A percentile compares a stretch with the other conserved stretches of the same genome.
Evolutionary conservation across 2,797 vertebrate species (phyloP).

Genomic region (Sebastes hubbsi): DNA sequence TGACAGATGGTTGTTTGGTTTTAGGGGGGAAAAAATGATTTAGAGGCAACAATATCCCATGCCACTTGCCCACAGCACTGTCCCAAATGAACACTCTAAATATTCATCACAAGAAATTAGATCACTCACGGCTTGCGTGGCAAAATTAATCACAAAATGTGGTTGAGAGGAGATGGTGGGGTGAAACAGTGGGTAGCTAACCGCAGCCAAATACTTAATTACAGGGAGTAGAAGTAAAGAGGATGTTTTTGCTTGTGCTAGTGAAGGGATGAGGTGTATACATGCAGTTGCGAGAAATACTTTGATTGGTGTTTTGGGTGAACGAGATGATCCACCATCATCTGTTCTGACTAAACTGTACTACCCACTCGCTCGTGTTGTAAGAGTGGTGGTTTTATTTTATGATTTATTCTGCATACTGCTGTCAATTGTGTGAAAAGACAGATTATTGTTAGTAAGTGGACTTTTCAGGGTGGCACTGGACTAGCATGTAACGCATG

Average conservation of each 20-base stretch:
- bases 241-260: slow-evolving; percentile 33
- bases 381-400: background rate
- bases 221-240: slow-evolving; percentile 20
- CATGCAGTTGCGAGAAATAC: background rate
- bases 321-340: slow-evolving; percentile 6
- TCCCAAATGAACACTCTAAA: slow-evolving; percentile 54
- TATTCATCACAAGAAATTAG: slow-evolving; percentile 46
- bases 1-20: slow-evolving; percentile 64
- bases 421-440: background rate
- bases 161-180: slow-evolving; percentile 7
- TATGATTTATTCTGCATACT: background rate
- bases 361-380: background rate
- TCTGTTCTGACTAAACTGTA: background rate
- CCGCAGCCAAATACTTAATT: slow-evolving; percentile 35
- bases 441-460: background rate
- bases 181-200: slow-evolving; percentile 20
- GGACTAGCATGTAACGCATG: background rate
- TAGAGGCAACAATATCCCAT: slow-evolving; percentile 12
- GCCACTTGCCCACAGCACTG: slow-evolving; percentile 56
- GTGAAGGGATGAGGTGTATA: background rate
- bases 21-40: background rate
- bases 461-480: background rate
- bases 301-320: slow-evolving; percentile 16
- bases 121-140: background rate
- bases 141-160: slow-evolving; percentile 31